Evolutionary conservation across 2,113 vertebrate genomes (phyloP), one percentile per base, ranked within the genome.

Genomic region (Beaufortia kweichowensis): DNA sequence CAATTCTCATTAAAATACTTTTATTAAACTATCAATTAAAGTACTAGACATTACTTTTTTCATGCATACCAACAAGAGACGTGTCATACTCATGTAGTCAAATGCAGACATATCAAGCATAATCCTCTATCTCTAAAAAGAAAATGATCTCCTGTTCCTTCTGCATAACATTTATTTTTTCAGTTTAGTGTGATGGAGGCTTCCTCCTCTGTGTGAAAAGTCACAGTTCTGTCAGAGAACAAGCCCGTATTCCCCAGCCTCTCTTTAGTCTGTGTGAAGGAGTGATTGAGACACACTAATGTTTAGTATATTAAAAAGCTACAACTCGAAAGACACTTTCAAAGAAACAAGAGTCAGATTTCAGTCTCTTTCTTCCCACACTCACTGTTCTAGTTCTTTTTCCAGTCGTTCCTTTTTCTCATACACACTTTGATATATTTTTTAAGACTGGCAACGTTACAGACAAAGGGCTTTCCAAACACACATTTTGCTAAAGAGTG

Each of bases 91-190:
- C 46, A 65, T 39, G 67, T 77, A 71, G 84, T 79, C 70, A 83
- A 72, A 35, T 64, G 61, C 72, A 84, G 72, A 78, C 60, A 78
- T 77, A 82, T 17, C 71, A 80, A 29, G 75, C 84, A 82, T 1
- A 5, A 35, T 75, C 39, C 39, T 26, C 39, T 6, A 9, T 6
- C 17, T 61, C 56, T 8, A 29, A 11, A 10, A 48, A 61, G 29
- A 74, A 46, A 61, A 26, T 31, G 39, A 74, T 31, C 39, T 59
- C 33, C 33, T 7, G 33, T 59, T 14, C 69, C 53, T 59, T 72
- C 33, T 24, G 69, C 39, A 28, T 43, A 43, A n/a, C 17, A 9
- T 72, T 72, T 72, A 59, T 59, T 74, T 39, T n/a, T 26, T 29
- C 57, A 61, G 35, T 61, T 74, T 15, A 43, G 21, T 15, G 19